Evolutionary conservation across 2,888 invertebrate genomes (phyloP), one percentile per base, ranked within the genome.

Genomic region (Oegoconia quadripuncta): DNA sequence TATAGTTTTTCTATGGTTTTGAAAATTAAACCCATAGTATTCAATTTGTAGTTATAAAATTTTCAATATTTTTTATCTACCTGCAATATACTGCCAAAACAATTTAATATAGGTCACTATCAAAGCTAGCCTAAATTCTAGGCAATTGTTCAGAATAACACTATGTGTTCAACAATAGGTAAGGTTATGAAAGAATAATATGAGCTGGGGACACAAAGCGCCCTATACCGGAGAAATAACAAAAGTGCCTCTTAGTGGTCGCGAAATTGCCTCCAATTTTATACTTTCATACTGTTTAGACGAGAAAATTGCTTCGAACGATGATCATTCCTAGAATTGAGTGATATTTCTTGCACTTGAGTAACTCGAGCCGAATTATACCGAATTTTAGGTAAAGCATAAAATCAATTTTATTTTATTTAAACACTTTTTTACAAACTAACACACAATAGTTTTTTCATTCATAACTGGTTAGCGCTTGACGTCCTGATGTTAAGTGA

Each of bases 101-200:
- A n/a, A n/a, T n/a, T n/a, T 20, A 20, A 20, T 6, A 6, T 6
- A 20, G 20, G 8, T 22, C 5, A 7, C 22, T 22, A 9, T 7
- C 22, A 3, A 22, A 5, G 9, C 7, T 3, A 9, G 2, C 9
- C 2, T 9, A 2, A 22, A 5, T 7, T 9, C 7, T 22, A 2
- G 22, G 9, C 22, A 9, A 7, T 7, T 3, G 7, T 3, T 16
- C 18, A 31, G 31, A 31, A 31, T 31, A 29, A 31, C 16, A 11
- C 31, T n/a, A 6, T 16, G 11, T 8, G 11, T 30, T 7, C 18
- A 12, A 31, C 31, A 31, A 31, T 15, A 17, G 16, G 1, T 5
- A 3, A 16, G 12, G 18, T 31, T 31, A 31, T 31, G 31, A 31
- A 31, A 31, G 31, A 31, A 31, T 31, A 31, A 18, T 31, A 31